Evolutionary conservation across 2,113 vertebrate genomes (phyloP).

Genomic region (Lota lota): DNA sequence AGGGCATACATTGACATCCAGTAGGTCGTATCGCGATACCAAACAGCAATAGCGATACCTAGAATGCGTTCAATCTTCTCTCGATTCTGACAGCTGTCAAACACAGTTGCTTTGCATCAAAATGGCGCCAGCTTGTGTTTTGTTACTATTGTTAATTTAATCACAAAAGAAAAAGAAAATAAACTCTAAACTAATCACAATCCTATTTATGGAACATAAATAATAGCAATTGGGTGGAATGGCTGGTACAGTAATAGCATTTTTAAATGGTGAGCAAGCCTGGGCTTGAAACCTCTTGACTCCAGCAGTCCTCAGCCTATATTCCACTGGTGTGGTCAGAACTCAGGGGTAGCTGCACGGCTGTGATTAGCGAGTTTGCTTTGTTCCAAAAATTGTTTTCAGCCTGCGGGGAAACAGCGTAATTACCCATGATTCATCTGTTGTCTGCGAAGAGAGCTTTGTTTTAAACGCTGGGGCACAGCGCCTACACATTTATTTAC

Average conservation of each 20-base stretch:
- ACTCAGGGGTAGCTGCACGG: conserved; percentile 53
- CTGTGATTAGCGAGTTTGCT: conserved; percentile 57
- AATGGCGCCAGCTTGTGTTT: conserved; percentile 30
- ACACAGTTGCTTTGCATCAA: conserved; percentile 40
- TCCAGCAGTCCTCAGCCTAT: conserved; percentile 57
- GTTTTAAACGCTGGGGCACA: conserved; percentile 36
- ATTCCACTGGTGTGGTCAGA: conserved; percentile 50
- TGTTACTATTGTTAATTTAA: background rate
- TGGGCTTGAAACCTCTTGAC: conserved; percentile 67
- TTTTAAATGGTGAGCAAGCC: conserved; percentile 52
- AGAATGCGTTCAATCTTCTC: conserved; percentile 14
- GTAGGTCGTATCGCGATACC: conserved; percentile 5
- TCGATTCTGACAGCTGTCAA: conserved; percentile 44
- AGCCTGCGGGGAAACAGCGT: conserved; percentile 51
- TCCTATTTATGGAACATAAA: conserved; percentile 56
- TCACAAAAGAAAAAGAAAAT: conserved; percentile 43
- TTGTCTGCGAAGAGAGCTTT: conserved; percentile 36
- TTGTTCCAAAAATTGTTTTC: conserved; percentile 55
- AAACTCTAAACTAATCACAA: conserved; percentile 54
- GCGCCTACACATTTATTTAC: background rate
- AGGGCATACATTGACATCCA: conserved; percentile 18
- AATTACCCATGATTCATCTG: conserved; percentile 59
- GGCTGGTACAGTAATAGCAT: conserved; percentile 65
- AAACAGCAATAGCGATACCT: conserved; percentile 8
- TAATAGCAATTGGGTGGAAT: conserved; percentile 60